phyloP scores from a whole-genome alignment of 2,113 vertebrate species.

The Tenebrosternarchus preto region DNA sequence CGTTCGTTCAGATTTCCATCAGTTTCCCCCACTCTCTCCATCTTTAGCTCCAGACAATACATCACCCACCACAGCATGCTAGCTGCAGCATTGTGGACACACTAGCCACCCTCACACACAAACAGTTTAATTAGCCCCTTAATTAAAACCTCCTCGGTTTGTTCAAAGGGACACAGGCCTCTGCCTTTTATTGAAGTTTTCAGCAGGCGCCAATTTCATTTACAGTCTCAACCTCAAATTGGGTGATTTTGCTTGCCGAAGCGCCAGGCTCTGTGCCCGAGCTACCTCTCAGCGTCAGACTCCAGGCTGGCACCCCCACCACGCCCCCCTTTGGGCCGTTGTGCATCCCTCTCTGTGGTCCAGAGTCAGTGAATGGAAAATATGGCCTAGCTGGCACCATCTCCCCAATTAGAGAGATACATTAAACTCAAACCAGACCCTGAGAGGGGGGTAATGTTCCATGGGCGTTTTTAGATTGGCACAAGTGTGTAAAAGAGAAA shows the following conservation, averaged over 20 bases:
- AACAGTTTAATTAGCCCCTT: constrained; percentile 70
- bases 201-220: constrained; percentile 77
- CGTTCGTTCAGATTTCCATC: constrained; percentile 36
- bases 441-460: constrained; percentile 30
- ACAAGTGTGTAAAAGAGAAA: constrained; percentile 63
- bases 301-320: too few species aligned
- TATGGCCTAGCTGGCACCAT: constrained; percentile 72
- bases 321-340: constrained; percentile 49
- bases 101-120: constrained; percentile 49
- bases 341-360: constrained; percentile 69
- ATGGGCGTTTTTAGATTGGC: constrained; percentile 61
- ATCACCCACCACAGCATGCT: constrained; percentile 46
- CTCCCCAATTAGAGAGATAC: constrained; percentile 73
- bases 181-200: constrained; percentile 70
- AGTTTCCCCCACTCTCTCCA: constrained; percentile 33
- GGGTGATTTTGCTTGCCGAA: constrained; percentile 68
- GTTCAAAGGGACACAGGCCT: constrained; percentile 66
- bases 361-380: constrained; percentile 77
- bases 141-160: constrained; percentile 68
- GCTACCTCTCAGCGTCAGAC: constrained; percentile 46
- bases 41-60: constrained; percentile 46
- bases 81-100: constrained; percentile 41
- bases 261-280: constrained; percentile 35
- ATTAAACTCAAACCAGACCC: constrained; percentile 66
- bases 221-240: constrained; percentile 77